These are phyloP conservation scores for Macquaria ambigua DNA, from an alignment of 2,113 vertebrate genomes.

Conservation along the genomic window DNA sequence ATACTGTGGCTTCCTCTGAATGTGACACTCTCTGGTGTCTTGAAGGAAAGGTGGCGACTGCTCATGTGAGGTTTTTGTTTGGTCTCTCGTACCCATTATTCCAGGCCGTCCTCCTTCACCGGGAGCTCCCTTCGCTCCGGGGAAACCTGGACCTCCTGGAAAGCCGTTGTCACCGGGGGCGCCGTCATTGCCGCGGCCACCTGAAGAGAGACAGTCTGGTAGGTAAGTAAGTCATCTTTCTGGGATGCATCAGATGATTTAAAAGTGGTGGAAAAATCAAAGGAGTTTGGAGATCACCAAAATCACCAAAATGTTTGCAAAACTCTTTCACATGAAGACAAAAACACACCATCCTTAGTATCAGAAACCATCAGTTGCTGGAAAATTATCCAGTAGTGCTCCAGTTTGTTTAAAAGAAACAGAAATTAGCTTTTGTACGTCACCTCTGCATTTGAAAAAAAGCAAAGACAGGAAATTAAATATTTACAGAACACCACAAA, in stretches of 20 bases:
- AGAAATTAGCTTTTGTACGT: too few relatives aligned
- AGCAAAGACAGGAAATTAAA: too few relatives aligned
- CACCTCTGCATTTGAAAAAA: too few relatives aligned
- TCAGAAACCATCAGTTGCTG: too few relatives aligned
- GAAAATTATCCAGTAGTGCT: too few relatives aligned
- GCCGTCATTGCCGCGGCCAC: slow-evolving; percentile 84
- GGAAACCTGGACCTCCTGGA: slow-evolving; percentile 84
- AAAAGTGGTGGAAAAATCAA: neutral
- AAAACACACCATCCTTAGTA: too few relatives aligned
- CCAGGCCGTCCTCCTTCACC: slow-evolving; percentile 90
- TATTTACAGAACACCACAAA: too few relatives aligned
- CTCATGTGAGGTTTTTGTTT: neutral
- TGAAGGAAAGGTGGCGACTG: neutral
- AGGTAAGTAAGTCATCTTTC: neutral
- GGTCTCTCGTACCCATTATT: slow-evolving; percentile 83
- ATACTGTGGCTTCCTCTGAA: neutral
- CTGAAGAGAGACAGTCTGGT: slow-evolving; percentile 73
- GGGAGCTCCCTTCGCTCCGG: slow-evolving; percentile 85
- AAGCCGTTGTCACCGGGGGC: slow-evolving; percentile 86
- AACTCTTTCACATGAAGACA: too few relatives aligned
- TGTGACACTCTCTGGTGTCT: neutral
- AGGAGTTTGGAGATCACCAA: neutral
- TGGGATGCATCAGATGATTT: neutral
- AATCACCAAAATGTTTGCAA: too few relatives aligned
- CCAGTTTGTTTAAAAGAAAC: too few relatives aligned